Evolutionary conservation across 1,140 invertebrate species (phyloP).

Genomic region (Colletes latitarsis): DNA sequence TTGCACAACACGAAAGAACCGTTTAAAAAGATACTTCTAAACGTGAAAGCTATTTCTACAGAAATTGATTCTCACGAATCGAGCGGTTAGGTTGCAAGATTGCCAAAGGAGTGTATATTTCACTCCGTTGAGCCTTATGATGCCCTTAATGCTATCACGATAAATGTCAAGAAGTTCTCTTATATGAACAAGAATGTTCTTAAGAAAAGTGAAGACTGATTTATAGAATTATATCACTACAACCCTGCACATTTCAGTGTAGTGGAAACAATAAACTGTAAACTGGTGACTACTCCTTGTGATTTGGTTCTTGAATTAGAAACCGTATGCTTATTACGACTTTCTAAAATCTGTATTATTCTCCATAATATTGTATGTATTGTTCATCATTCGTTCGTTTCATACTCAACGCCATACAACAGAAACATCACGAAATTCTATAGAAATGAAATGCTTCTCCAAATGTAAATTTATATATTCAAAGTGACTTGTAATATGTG

Average conservation of each 20-base stretch:
- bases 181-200: conserved; percentile 47
- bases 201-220: conserved; percentile 12
- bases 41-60: conserved; percentile 44
- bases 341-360: too few relatives aligned
- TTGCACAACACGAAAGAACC: background rate
- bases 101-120: conserved; percentile 35
- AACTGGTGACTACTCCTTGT: too few relatives aligned
- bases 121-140: conserved; percentile 36
- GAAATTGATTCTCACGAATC: conserved; percentile 52
- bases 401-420: background rate
- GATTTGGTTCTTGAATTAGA: too few relatives aligned
- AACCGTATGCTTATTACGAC: too few relatives aligned
- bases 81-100: conserved; percentile 30
- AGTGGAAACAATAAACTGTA: too few relatives aligned
- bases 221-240: conserved; percentile 35
- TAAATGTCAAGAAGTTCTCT: conserved; percentile 67
- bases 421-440: too few relatives aligned
- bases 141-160: conserved; percentile 45
- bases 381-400: background rate
- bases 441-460: too few relatives aligned
- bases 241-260: background rate
- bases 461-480: too few relatives aligned
- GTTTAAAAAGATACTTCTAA: conserved; percentile 13
- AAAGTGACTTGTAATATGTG: too few relatives aligned
- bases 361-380: too few relatives aligned